Conservation (phyloP, 30 jellyfish, hydroid and myxozoan species). For the Cassiopea andromeda region DNA sequence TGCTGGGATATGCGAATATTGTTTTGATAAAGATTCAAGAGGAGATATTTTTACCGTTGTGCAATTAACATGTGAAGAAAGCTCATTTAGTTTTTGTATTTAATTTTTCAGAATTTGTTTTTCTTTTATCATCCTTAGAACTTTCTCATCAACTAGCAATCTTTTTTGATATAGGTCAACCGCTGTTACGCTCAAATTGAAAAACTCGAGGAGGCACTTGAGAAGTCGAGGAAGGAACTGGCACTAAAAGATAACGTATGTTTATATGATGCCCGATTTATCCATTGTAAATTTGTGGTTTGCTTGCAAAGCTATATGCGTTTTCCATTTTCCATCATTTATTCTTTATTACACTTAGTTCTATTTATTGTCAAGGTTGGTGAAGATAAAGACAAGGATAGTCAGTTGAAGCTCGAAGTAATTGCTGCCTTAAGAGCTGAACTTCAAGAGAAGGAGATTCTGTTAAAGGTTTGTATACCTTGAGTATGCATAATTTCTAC, state of each 20-base stretch:
- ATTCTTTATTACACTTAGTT: not conserved
- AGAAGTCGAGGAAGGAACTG: constrained; percentile 27
- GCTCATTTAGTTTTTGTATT: not conserved
- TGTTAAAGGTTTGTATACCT: constrained; percentile 24
- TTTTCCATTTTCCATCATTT: not conserved
- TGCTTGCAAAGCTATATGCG: not conserved
- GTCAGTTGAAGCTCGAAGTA: constrained; percentile 43
- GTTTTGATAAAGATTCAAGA: too few relatives aligned
- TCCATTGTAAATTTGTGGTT: not conserved
- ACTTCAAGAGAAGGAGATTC: constrained; percentile 58
- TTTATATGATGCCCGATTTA: not conserved
- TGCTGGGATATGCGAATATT: too few relatives aligned
- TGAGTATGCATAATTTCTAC: too few relatives aligned
- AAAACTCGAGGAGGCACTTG: constrained; percentile 34
- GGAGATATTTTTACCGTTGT: too few relatives aligned
- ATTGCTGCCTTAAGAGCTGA: constrained; percentile 64
- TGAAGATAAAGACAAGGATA: not conserved
- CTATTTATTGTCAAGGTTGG: not conserved
- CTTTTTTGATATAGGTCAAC: constrained; percentile 13
- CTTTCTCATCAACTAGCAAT: not conserved
- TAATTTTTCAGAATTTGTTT: not conserved
- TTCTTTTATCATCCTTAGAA: not conserved
- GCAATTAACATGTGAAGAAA: too few relatives aligned
- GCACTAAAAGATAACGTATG: constrained; percentile 31
- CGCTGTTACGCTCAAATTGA: constrained; percentile 41